Evolutionary conservation across 2,888 invertebrate species (phyloP).

Genomic region (Lissocephala sabroskyi): DNA sequence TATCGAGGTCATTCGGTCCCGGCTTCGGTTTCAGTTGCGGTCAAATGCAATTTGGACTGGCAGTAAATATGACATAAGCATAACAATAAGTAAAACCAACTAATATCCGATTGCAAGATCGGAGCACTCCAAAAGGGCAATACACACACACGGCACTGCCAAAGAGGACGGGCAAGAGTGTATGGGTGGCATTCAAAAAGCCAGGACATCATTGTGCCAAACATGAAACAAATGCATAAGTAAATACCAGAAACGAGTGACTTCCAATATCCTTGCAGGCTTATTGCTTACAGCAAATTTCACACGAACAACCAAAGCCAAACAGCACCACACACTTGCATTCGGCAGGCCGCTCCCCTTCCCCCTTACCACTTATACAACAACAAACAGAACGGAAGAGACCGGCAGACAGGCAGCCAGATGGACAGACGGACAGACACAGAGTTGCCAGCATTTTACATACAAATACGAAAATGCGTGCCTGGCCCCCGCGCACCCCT

Average conservation of each 20-base stretch:
- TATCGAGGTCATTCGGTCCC: no score
- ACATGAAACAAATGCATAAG: constrained; percentile 65
- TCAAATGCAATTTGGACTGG: constrained; percentile 40
- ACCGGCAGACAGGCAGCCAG: not conserved
- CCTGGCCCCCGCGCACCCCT: not conserved
- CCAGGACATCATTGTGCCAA: constrained; percentile 26
- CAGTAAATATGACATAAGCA: constrained; percentile 60
- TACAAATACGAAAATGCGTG: constrained; percentile 52
- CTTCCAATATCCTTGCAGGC: constrained; percentile 65
- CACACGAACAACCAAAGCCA: constrained; percentile 41
- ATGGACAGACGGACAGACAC: constrained; percentile 20
- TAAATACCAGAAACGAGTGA: constrained; percentile 65
- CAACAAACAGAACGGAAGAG: not conserved
- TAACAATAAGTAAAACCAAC: constrained; percentile 53
- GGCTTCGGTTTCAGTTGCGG: not conserved
- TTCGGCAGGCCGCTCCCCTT: no score
- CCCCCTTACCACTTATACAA: not conserved
- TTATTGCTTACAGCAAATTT: constrained; percentile 65
- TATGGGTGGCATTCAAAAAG: constrained; percentile 7
- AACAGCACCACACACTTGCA: constrained; percentile 3
- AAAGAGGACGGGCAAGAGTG: constrained; percentile 2
- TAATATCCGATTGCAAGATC: constrained; percentile 56
- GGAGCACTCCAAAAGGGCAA: constrained; percentile 50
- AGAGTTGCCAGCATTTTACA: constrained; percentile 57
- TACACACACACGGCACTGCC: constrained; percentile 15